Evolutionary conservation across 2,113 vertebrate genomes (phyloP), one percentile per base, ranked within the genome.

Genomic region (Malaclemys terrapin): DNA sequence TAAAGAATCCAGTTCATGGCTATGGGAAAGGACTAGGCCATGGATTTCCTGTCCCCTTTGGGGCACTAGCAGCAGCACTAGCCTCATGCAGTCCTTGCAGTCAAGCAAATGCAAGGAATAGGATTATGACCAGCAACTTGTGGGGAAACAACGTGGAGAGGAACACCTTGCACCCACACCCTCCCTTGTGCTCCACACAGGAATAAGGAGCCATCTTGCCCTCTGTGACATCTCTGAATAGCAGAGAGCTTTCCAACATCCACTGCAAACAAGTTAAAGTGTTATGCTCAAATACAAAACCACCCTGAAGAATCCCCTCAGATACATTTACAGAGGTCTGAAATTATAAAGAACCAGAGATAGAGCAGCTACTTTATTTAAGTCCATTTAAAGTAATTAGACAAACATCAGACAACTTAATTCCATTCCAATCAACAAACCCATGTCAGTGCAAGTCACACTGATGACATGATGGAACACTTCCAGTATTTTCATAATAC

Each of bases 361-460:
- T 31, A 19, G 19, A 14, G 78, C 1, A 2, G n/a, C 6, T 59
- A 53, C 24, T 22, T 59, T 31, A 47, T 47, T 75, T 31, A 53
- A 80, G 10, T 52, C 56, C 22, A 42, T 88, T 79, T 52, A 62
- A 19, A 80, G 47, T 76, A 1, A 25, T 72, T 59, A 19, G 24
- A 53, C 62, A 90, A 52, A 79, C 12, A 90, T 52, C 35, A 35
- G 78, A 84, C 24, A 56, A 10, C 6, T 9, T 6, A 42, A 27
- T 79, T 65, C 45, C 22, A 87, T 5, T n/a, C 53, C 31, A 17
- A 17, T 35, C 62, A 65, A 65, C 82, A 42, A 42, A 53, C 25
- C 16, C 0, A 0, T 27, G 31, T 8, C 65, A 79, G 19, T 2
- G 16, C 82, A 57, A 25, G 56, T 89, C 3, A 0, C n/a, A 29